A percentile compares a stretch with the other conserved stretches of the same genome.
phyloP scores from a whole-genome alignment of 64 coral and sea anemone genomes.

The Montipora cactus region DNA sequence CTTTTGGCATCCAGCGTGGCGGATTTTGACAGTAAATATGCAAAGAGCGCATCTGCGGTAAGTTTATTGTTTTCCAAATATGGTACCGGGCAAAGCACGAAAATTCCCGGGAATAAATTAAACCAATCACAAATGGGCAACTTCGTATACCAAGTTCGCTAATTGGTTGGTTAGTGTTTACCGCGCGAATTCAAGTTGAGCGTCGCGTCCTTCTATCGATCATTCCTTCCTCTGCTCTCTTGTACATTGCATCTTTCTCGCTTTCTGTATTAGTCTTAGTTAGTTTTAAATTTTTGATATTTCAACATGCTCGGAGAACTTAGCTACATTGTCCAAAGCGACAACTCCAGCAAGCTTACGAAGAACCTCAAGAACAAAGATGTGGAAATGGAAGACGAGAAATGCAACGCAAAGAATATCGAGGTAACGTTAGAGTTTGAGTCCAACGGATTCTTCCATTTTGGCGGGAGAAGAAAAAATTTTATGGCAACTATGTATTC shows the following conservation, averaged over 20 bases:
- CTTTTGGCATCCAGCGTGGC: too few relatives aligned
- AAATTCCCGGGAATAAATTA: constrained; percentile 64
- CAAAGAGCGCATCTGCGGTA: background rate
- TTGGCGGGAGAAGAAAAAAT: constrained; percentile 36
- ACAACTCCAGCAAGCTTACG: constrained; percentile 22
- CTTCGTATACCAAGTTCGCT: background rate
- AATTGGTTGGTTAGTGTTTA: constrained; percentile 59
- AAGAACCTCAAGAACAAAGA: constrained; percentile 33
- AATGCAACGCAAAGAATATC: constrained; percentile 8
- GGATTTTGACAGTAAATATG: too few relatives aligned
- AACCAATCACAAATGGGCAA: constrained; percentile 58
- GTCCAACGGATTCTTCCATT: background rate
- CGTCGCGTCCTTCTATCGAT: constrained; percentile 25
- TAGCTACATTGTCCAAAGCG: constrained; percentile 34
- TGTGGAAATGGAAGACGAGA: constrained; percentile 4
- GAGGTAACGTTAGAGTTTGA: background rate
- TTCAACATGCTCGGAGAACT: constrained; percentile 64
- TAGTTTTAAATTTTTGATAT: background rate
- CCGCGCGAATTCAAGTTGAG: constrained; percentile 75
- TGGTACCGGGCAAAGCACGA: background rate
- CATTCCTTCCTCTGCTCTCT: constrained; percentile 57
- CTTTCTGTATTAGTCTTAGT: background rate
- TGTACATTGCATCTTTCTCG: background rate
- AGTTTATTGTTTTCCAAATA: constrained; percentile 47
- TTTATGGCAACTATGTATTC: too few relatives aligned